Base-by-base conservation (phyloP, 2,888 invertebrate species). In the Temnothorax unifasciatus region DNA sequence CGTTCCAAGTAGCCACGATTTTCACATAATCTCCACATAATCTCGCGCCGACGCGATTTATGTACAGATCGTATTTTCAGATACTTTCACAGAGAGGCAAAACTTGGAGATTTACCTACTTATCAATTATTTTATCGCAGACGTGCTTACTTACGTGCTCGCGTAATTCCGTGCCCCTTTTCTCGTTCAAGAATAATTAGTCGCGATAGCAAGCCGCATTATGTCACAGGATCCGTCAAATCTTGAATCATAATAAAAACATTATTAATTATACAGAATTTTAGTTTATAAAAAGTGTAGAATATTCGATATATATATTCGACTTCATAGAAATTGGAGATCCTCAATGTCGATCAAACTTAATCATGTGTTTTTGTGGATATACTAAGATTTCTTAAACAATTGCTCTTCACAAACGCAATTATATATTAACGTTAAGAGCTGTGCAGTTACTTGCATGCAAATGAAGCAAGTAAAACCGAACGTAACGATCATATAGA, bases 1-100 rank as follows among this genome's bases (percentile, higher is more conserved):
- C 38, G 25, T 41, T 21, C n/a, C 8, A 2, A 54, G 41, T 44
- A 25, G 29, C 4, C 34, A 21, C 44, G 52, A 76, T 63, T 63
- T 63, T 63, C 52, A n/a, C 63, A 21, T 66, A 54, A 77, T 54
- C 54, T 76, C 25, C 34, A 21, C 6, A 44, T 44, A 44, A 44
- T 44, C 44, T 44, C 47, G 15, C 9, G 21, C 11, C 15, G 11
- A 15, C 21, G 25, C 29, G 13, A 66, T 54, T 66, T 41, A 50
- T n/a, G 77, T 8, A 4, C 25, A 11, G 18, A 50, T 21, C 29
- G n/a, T n/a, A 41, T 76, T 50, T 76, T 50, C 38, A 52, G 38
- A 64, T 54, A 54, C 25, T 75, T 47, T 54, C 54, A 44, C n/a
- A 15, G 25, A 41, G 13, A 41, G 38, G 3, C 11, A 8, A 41